Percentiles rank a stretch among this genome's conserved stretches.
These are phyloP conservation scores for Slavum lentiscoides DNA, from an alignment of 2,888 invertebrate species.

Conservation along the genomic window DNA sequence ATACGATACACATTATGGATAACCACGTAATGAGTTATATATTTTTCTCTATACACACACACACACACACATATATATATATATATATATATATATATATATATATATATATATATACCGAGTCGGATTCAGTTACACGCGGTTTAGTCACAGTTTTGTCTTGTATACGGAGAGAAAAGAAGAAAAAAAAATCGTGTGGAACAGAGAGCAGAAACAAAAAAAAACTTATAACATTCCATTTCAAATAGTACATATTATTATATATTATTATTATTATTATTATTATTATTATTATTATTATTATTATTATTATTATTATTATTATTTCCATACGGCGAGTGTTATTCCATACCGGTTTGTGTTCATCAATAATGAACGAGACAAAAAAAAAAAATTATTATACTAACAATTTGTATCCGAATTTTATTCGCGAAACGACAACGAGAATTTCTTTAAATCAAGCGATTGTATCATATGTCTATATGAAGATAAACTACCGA, in stretches of 20 bases:
- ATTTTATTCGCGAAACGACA: too few relatives aligned
- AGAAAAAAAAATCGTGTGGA: background rate
- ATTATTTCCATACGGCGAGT: too few relatives aligned
- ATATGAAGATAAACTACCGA: too few relatives aligned
- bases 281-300: background rate
- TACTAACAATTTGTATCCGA: too few relatives aligned
- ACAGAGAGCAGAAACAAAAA: constrained; percentile 5
- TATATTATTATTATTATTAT: background rate
- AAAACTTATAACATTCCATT: constrained; percentile 30
- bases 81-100: too few relatives aligned
- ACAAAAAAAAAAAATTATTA: too few relatives aligned
- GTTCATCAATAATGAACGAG: too few relatives aligned
- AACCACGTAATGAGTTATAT: constrained; percentile 33
- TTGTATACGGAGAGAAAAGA: background rate
- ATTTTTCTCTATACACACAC: too few relatives aligned
- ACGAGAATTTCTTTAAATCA: too few relatives aligned
- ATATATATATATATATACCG: constrained; percentile 34
- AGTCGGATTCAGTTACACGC: constrained; percentile 47
- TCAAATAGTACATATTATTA: constrained; percentile 8
- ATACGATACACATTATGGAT: constrained; percentile 31
- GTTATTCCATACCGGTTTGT: too few relatives aligned
- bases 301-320: background rate
- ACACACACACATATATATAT: too few relatives aligned
- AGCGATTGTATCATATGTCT: too few relatives aligned
- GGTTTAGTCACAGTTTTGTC: constrained; percentile 49